phyloP scores from a whole-genome alignment of 2,113 vertebrate genomes.

The Perca flavescens region DNA sequence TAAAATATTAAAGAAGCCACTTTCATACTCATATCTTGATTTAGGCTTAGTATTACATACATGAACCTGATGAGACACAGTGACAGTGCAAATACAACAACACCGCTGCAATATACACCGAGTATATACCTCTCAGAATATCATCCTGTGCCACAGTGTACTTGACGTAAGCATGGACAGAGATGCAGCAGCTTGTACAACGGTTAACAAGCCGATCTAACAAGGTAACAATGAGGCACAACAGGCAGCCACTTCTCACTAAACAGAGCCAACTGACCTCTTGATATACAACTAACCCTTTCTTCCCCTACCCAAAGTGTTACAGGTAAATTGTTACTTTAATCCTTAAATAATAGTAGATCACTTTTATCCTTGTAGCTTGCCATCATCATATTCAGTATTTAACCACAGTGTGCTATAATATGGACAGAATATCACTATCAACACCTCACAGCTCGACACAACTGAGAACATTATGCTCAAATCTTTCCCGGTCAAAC shows the following conservation, averaged over 20 bases:
- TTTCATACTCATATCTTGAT: background rate
- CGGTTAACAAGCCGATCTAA: conserved; percentile 40
- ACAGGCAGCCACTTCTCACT: conserved; percentile 26
- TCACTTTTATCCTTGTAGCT: background rate
- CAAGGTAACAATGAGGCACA: conserved; percentile 23
- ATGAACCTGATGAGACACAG: background rate
- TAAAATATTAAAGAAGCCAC: background rate
- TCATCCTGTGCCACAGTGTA: conserved; percentile 7
- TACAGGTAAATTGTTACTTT: conserved; percentile 3
- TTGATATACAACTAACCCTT: conserved; percentile 7
- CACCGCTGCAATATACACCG: background rate
- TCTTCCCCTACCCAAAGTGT: background rate
- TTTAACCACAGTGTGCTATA: background rate
- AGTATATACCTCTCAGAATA: conserved; percentile 7
- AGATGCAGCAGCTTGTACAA: conserved; percentile 43
- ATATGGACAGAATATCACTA: background rate
- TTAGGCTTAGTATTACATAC: background rate
- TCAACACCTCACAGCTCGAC: background rate
- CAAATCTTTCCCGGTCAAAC: background rate
- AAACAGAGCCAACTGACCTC: conserved; percentile 20
- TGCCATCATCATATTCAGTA: background rate
- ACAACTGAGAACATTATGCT: background rate
- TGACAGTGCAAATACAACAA: background rate
- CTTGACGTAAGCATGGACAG: conserved; percentile 26
- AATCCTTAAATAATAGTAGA: background rate